Base-by-base conservation (phyloP, 2,888 invertebrate genomes). In the Ischnus inquisitorius region DNA sequence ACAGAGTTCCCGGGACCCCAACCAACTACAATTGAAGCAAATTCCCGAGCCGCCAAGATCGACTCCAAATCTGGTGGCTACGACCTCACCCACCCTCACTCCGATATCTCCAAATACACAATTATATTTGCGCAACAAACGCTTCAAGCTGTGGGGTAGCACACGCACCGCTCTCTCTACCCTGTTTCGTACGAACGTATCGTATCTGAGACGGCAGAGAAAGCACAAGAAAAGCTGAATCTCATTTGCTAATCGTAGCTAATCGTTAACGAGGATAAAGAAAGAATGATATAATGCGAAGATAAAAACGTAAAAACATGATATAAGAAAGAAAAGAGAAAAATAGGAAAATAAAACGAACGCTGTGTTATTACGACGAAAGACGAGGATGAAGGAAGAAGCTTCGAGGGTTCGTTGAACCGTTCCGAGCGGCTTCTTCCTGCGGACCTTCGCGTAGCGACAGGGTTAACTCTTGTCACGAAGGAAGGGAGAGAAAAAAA, bases 61-160 rank as follows among this genome's bases (percentile, higher is more conserved):
- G 64, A 77, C 87, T 74, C 85, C 90, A 65, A 87, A 89, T 78
- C 80, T 79, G 88, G 85, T 89, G 86, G 87, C 88, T 79, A 83
- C 83, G 34, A 84, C 88, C 68, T 74, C 88, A 81, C 87, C 88
- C 79, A 86, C 85, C 85, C 82, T 87, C 79, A 67, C 89, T 68
- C 84, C 87, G 71, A 85, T 87, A 85, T 82, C 88, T 77, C 83
- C 84, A 65, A 90, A 89, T 78, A 89, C 90, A 88, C 90, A 91
- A 85, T 87, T 92, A 86, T 92, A 92, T 85, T 89, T 90, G 88
- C 91, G 90, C 89, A 91, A 90, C 88, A 91, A 90, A 90, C 90
- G 92, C 90, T 92, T 92, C 85, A 91, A 90, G 87, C 89, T 91
- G 80, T 92, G 92, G 92, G 88, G 89, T 86, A 90, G 87, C 88